phyloP scores from a whole-genome alignment of 2,888 invertebrate genomes.

The Cryptocheilus praepositus region DNA sequence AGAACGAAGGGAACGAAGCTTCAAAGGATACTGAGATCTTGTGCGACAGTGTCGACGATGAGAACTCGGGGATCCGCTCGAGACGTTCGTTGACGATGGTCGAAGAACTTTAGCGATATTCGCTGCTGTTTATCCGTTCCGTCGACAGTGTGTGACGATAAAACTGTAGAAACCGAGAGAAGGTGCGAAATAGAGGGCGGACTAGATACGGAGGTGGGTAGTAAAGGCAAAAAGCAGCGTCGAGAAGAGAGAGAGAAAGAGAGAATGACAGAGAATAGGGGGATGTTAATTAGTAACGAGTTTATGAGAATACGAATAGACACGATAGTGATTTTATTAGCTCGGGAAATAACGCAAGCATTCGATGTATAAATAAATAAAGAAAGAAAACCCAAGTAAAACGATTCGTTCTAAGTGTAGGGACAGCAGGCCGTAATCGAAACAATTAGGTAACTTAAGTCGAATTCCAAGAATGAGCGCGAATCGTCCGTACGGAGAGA shows the following conservation, averaged over 20 bases:
- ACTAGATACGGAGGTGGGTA: neutral
- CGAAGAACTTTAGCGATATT: constrained; percentile 39
- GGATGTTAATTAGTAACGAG: constrained; percentile 67
- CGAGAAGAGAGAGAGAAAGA: no score
- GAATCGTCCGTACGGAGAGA: constrained; percentile 10
- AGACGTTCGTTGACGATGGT: constrained; percentile 3
- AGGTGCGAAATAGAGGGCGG: neutral
- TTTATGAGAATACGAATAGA: constrained; percentile 65
- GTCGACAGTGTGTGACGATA: constrained; percentile 51
- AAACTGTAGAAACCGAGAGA: constrained; percentile 36
- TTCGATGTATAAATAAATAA: constrained; percentile 56
- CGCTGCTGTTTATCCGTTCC: constrained; percentile 66
- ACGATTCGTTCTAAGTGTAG: constrained; percentile 51
- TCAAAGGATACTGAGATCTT: no score
- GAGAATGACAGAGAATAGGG: constrained; percentile 24
- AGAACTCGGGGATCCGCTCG: constrained; percentile 19
- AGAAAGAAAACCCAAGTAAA: constrained; percentile 13
- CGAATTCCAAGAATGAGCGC: constrained; percentile 17
- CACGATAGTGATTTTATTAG: constrained; percentile 69
- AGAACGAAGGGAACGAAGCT: no score
- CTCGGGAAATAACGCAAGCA: constrained; percentile 58
- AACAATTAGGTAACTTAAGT: constrained; percentile 37
- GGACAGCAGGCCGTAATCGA: constrained; percentile 43
- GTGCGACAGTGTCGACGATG: neutral
- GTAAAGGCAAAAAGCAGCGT: no score